Evolutionary conservation across 30 jellyfish, hydroid and myxozoan species (phyloP).

Genomic region (Aurelia coerulea): DNA sequence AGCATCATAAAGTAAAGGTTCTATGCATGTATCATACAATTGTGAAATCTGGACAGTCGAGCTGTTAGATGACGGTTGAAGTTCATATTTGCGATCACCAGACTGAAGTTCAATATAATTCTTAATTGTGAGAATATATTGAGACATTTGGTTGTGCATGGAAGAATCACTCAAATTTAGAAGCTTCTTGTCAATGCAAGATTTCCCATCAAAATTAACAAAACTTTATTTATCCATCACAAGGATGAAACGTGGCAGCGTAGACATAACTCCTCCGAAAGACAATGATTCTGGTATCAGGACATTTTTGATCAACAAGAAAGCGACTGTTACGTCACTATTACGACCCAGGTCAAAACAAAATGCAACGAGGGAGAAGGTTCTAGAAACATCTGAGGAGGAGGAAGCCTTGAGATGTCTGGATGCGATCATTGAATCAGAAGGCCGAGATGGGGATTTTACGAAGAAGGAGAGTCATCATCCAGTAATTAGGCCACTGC

Average conservation of each 20-base stretch:
- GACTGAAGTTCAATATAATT: too few species aligned
- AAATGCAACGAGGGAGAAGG: neutral
- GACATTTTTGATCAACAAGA: conserved; percentile 5
- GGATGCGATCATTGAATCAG: conserved; percentile 54
- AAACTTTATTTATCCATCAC: neutral
- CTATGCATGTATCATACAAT: too few species aligned
- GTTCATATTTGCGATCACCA: too few species aligned
- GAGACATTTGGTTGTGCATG: too few species aligned
- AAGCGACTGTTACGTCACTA: conserved; percentile 1
- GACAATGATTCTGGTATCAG: conserved; percentile 7
- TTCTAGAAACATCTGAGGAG: conserved; percentile 24
- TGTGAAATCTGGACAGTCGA: too few species aligned
- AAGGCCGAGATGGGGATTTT: neutral
- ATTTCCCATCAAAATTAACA: neutral
- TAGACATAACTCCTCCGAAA: conserved; percentile 12
- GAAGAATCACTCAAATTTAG: too few species aligned
- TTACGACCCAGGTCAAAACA: conserved; percentile 5
- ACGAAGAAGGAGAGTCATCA: neutral
- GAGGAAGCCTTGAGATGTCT: conserved; percentile 62
- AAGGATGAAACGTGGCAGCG: conserved; percentile 31
- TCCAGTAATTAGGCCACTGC: neutral
- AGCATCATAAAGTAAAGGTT: too few species aligned
- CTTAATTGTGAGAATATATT: too few species aligned
- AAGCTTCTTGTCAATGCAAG: too few species aligned
- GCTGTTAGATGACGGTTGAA: too few species aligned